A percentile compares a stretch with the other conserved stretches of the same genome.
phyloP scores from a whole-genome alignment of 2,888 invertebrate species.

The Achlya flavicornis region DNA sequence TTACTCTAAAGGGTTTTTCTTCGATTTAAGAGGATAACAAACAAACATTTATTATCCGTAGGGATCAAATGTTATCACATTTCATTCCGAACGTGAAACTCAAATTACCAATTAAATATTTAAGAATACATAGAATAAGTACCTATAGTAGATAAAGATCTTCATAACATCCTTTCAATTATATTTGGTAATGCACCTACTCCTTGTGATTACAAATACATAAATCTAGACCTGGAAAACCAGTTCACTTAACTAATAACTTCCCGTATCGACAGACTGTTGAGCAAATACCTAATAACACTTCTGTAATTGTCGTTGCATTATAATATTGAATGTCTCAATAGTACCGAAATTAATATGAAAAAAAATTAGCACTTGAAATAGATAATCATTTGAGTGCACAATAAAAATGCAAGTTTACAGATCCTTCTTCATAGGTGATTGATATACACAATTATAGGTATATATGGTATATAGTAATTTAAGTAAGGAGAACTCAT shows the following conservation, averaged over 20 bases:
- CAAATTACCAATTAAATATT: too few relatives aligned
- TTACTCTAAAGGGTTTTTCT: too few relatives aligned
- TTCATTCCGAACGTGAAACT: too few relatives aligned
- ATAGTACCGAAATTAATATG: neutral
- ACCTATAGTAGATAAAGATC: neutral
- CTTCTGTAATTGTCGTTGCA: neutral
- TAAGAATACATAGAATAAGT: too few relatives aligned
- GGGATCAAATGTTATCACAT: too few relatives aligned
- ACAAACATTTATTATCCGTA: too few relatives aligned
- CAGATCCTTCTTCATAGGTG: too few relatives aligned
- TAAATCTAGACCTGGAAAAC: constrained; percentile 2
- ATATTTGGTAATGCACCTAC: neutral
- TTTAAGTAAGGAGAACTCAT: too few relatives aligned
- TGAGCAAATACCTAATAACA: constrained; percentile 7
- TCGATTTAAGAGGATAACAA: too few relatives aligned
- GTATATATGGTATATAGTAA: too few relatives aligned
- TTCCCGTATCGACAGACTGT: constrained; percentile 6
- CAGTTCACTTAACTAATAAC: constrained; percentile 5
- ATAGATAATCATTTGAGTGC: neutral
- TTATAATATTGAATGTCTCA: neutral
- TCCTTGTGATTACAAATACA: neutral
- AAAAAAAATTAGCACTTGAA: neutral
- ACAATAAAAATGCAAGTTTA: neutral
- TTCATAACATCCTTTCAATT: neutral
- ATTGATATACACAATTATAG: too few relatives aligned